phyloP scores from a whole-genome alignment of 1,140 invertebrate species.

The Homarus americanus region DNA sequence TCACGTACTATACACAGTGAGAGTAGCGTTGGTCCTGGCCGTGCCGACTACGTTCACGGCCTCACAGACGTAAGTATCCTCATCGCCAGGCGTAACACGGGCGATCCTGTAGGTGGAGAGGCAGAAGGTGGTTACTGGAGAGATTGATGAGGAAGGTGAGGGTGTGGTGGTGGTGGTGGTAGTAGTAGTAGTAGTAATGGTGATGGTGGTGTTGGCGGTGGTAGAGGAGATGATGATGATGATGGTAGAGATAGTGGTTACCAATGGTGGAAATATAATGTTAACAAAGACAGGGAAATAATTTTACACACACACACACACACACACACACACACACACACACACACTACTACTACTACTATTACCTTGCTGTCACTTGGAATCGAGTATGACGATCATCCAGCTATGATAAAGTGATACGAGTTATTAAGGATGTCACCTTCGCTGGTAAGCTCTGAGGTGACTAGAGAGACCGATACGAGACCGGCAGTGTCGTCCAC shows the following conservation, averaged over 20 bases:
- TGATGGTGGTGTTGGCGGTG: not conserved
- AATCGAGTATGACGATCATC: no score
- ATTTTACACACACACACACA: no score
- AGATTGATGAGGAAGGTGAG: not conserved
- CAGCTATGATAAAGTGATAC: no score
- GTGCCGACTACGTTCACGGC: constrained; percentile 88
- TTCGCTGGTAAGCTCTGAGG: no score
- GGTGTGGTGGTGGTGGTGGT: not conserved
- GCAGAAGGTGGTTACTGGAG: not conserved
- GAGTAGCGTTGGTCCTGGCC: constrained; percentile 85
- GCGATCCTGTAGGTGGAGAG: constrained; percentile 80
- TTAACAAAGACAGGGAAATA: no score
- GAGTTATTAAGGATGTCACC: no score
- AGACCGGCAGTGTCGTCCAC: no score
- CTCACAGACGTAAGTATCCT: constrained; percentile 90
- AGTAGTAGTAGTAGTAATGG: not conserved
- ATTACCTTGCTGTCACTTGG: no score
- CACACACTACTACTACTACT: no score
- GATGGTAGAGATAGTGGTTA: not conserved
- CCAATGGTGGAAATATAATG: no score
- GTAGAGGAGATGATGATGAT: not conserved
- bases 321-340: no score
- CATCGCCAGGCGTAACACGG: constrained; percentile 86
- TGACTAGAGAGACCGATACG: no score
- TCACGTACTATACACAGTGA: constrained; percentile 88